Evolutionary conservation across 2,797 vertebrate genomes (phyloP).

Genomic region (Bryconaethiops microstoma): DNA sequence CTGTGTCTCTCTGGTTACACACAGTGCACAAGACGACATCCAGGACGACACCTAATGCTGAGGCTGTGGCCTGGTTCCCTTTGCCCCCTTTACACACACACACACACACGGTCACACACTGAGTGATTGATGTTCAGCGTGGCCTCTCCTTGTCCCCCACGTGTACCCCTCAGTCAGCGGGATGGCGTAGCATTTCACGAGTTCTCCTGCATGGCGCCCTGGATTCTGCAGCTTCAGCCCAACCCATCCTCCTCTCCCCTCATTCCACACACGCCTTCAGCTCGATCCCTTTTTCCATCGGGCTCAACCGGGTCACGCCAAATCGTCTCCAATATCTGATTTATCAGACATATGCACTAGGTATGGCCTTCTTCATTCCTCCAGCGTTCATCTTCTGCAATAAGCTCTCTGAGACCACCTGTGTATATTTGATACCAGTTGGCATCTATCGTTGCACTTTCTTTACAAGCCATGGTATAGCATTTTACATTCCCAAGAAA

Average conservation of each 20-base stretch:
- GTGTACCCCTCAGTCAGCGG: conserved; percentile 54
- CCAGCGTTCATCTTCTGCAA: neutral
- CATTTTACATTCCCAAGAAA: neutral
- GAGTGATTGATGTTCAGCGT: conserved; percentile 85
- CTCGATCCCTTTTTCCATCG: conserved; percentile 60
- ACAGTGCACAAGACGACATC: conserved; percentile 70
- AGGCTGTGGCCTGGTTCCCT: conserved; percentile 68
- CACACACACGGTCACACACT: conserved; percentile 59
- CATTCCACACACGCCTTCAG: conserved; percentile 45
- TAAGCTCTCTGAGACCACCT: conserved; percentile 17
- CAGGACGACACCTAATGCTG: conserved; percentile 75
- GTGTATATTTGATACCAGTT: conserved; percentile 18
- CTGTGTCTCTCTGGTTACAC: conserved; percentile 81
- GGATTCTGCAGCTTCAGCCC: conserved; percentile 81
- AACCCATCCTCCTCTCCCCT: conserved; percentile 52
- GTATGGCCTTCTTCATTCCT: conserved; percentile 34
- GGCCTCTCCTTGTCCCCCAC: conserved; percentile 79
- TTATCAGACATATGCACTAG: conserved; percentile 40
- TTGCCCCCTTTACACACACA: conserved; percentile 59
- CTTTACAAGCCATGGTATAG: neutral
- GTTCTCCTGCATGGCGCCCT: conserved; percentile 86
- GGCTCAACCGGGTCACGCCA: conserved; percentile 49
- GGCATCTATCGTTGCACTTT: neutral
- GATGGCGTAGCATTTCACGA: conserved; percentile 86
- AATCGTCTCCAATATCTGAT: conserved; percentile 47